Evolutionary conservation across 2,888 invertebrate genomes (phyloP).

Genomic region (Eristalis tenax): DNA sequence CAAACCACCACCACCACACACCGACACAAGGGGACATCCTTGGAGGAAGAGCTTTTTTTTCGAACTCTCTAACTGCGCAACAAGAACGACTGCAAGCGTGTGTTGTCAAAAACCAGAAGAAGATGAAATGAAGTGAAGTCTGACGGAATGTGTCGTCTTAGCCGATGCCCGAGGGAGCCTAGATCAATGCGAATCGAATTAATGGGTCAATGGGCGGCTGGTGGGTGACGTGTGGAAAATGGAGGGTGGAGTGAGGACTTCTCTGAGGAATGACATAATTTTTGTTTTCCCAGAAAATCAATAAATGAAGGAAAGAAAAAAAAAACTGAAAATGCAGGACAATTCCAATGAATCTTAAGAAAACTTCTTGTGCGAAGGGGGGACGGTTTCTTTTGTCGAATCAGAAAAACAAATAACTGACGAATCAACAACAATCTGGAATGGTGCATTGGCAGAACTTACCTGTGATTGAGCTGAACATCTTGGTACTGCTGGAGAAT

Average conservation of each 20-base stretch:
- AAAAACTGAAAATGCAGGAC: constrained; percentile 19
- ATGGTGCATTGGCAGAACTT: constrained; percentile 70
- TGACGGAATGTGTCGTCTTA: background rate
- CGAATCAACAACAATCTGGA: background rate
- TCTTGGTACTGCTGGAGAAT: constrained; percentile 49
- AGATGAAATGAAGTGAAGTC: no score
- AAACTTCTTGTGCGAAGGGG: background rate
- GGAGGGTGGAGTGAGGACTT: constrained; percentile 1
- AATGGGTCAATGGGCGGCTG: background rate
- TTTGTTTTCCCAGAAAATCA: constrained; percentile 21
- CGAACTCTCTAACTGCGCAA: no score
- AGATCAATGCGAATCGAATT: background rate
- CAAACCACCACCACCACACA: background rate
- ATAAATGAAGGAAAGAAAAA: background rate
- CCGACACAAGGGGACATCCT: constrained; percentile 18
- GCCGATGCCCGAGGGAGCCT: background rate
- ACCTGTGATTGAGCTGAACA: constrained; percentile 81
- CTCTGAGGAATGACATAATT: constrained; percentile 62
- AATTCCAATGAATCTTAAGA: constrained; percentile 14
- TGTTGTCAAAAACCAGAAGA: no score
- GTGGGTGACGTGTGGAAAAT: background rate
- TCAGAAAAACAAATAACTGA: background rate
- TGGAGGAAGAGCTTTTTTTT: constrained; percentile 2
- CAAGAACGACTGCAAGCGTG: no score
- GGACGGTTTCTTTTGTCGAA: background rate